phyloP scores from a whole-genome alignment of 2,888 invertebrate species.

The Pristionchus maxplancki region DNA sequence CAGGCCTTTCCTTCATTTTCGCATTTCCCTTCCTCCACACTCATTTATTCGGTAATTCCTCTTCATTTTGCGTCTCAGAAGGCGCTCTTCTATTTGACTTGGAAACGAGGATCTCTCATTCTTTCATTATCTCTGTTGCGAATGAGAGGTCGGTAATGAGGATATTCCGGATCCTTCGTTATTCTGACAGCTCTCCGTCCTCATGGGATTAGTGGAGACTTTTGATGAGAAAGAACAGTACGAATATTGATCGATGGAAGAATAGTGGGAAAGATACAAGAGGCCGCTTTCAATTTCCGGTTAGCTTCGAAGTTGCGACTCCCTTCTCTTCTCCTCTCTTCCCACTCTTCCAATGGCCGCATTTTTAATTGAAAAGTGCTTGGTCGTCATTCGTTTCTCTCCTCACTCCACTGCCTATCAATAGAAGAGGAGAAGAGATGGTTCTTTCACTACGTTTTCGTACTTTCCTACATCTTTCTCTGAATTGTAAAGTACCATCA shows the following conservation, averaged over 20 bases:
- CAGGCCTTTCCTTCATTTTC: background rate
- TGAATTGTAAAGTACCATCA: background rate
- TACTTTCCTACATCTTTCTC: background rate
- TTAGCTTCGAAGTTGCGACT: slow-evolving; percentile 2
- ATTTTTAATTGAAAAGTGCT: slow-evolving; percentile 40
- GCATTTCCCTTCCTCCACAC: background rate
- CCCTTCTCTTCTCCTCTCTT: background rate
- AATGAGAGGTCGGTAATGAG: slow-evolving; percentile 23
- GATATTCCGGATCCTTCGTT: background rate
- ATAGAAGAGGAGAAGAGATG: background rate
- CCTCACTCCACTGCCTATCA: background rate
- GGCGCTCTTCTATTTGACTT: slow-evolving; percentile 34
- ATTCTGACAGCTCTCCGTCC: slow-evolving; percentile 9
- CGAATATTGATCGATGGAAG: background rate
- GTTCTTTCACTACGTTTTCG: background rate
- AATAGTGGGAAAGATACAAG: background rate
- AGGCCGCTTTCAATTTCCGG: slow-evolving; percentile 21
- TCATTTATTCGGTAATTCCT: slow-evolving; percentile 42
- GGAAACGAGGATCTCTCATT: slow-evolving; percentile 9
- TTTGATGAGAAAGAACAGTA: background rate
- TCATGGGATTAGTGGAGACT: background rate
- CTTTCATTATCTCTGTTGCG: slow-evolving; percentile 41
- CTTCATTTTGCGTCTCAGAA: slow-evolving; percentile 17
- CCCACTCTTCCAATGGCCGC: background rate
- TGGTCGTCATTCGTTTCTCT: background rate